Evolutionary conservation across 2,113 vertebrate genomes (phyloP).

Genomic region (Helogale parvula): DNA sequence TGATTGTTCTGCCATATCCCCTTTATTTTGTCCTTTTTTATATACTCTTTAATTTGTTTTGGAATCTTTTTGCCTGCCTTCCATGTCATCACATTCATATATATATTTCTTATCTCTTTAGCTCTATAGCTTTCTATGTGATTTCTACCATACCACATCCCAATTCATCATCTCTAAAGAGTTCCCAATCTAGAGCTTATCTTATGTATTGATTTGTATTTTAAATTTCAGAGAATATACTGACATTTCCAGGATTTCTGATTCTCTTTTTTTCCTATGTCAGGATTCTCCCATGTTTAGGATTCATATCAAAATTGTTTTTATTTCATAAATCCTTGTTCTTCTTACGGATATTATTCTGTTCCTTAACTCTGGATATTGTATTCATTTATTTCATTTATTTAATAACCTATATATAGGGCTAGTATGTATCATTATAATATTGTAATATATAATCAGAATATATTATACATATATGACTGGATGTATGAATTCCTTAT

Average conservation of each 20-base stretch:
- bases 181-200: not conserved
- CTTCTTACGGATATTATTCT: not conserved
- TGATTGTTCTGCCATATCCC: no score
- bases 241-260: not conserved
- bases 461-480: no score
- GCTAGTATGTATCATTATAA: not conserved
- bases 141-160: not conserved
- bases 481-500: not conserved
- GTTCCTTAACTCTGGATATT: not conserved
- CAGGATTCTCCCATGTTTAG: not conserved
- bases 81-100: not conserved
- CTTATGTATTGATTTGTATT: not conserved
- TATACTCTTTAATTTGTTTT: conserved; percentile 13
- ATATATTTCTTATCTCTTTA: not conserved
- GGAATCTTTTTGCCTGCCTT: not conserved
- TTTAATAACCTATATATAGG: not conserved
- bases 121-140: not conserved
- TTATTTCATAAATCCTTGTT: not conserved
- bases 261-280: not conserved
- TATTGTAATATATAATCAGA: no score
- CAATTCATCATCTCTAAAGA: not conserved
- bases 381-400: conserved; percentile 4
- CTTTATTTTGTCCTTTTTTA: not conserved
- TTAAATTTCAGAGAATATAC: not conserved
- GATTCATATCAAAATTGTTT: not conserved